These are phyloP conservation scores for Archocentrus centrarchus DNA, from an alignment of 2,113 vertebrate species.

Conservation along the genomic window DNA sequence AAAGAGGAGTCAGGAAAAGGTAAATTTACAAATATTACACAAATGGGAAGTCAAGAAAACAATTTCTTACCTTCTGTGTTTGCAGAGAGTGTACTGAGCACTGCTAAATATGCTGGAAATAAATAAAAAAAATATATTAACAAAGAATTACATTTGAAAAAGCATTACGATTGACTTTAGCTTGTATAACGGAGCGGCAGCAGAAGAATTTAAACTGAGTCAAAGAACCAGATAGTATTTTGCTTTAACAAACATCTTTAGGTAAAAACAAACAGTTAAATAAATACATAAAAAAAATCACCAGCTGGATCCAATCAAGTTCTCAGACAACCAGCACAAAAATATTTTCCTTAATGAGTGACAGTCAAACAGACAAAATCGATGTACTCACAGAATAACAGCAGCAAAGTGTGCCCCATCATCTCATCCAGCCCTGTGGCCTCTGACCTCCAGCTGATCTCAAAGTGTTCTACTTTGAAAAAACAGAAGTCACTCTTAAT, in stretches of 20 bases:
- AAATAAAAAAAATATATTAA: too few species aligned
- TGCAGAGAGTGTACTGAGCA: not conserved
- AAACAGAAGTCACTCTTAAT: not conserved
- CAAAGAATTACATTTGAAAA: too few species aligned
- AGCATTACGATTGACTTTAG: too few species aligned
- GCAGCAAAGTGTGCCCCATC: not conserved
- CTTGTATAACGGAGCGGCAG: too few species aligned
- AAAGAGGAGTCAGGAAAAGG: not conserved
- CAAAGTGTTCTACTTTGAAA: not conserved
- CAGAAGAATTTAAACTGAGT: not conserved
- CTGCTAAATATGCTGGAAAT: not conserved
- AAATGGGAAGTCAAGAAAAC: not conserved
- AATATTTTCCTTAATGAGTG: too few species aligned
- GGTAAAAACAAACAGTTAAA: too few species aligned
- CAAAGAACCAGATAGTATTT: rapidly evolving
- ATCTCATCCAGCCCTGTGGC: not conserved
- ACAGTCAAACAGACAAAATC: rapidly evolving
- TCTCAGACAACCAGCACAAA: too few species aligned
- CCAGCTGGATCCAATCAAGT: not conserved
- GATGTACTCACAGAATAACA: not conserved
- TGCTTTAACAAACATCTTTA: too few species aligned
- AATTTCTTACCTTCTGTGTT: not conserved
- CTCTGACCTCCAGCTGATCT: not conserved
- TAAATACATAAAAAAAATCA: too few species aligned
- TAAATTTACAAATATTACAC: not conserved